Conservation (phyloP, 1,140 invertebrate genomes). For the Ganaspis sp. region DNA sequence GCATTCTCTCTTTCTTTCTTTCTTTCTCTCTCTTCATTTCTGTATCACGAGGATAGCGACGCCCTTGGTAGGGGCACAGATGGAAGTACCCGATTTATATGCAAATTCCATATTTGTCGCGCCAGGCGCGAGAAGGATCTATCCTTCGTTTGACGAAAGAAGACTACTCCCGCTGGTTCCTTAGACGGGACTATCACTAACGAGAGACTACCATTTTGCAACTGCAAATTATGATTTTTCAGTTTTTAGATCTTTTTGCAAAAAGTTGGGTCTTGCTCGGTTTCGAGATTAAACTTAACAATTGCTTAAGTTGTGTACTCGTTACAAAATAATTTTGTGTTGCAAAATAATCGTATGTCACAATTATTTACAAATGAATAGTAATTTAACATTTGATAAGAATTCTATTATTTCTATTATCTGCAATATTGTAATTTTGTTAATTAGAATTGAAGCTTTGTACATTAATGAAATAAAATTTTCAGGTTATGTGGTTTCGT, state of each 20-base stretch:
- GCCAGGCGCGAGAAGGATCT: constrained; percentile 60
- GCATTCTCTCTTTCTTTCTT: constrained; percentile 36
- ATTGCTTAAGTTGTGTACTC: too few relatives aligned
- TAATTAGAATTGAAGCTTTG: too few relatives aligned
- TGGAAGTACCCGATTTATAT: constrained; percentile 84
- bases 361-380: too few relatives aligned
- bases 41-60: constrained; percentile 72
- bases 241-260: neutral
- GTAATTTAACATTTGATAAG: too few relatives aligned
- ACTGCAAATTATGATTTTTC: neutral
- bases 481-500: too few relatives aligned
- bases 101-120: constrained; percentile 85
- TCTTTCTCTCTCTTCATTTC: constrained; percentile 70
- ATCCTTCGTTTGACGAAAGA: constrained; percentile 56
- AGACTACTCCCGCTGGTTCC: constrained; percentile 41
- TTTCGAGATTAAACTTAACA: too few relatives aligned
- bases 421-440: too few relatives aligned
- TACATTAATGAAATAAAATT: too few relatives aligned
- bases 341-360: too few relatives aligned
- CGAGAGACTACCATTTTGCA: constrained; percentile 16
- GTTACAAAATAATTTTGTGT: too few relatives aligned
- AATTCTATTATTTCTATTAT: too few relatives aligned
- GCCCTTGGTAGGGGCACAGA: constrained; percentile 75
- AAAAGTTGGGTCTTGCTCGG: neutral
- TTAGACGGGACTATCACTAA: constrained; percentile 42